Evolutionary conservation across 1,140 invertebrate species (phyloP).

Genomic region (Atta colombica): DNA sequence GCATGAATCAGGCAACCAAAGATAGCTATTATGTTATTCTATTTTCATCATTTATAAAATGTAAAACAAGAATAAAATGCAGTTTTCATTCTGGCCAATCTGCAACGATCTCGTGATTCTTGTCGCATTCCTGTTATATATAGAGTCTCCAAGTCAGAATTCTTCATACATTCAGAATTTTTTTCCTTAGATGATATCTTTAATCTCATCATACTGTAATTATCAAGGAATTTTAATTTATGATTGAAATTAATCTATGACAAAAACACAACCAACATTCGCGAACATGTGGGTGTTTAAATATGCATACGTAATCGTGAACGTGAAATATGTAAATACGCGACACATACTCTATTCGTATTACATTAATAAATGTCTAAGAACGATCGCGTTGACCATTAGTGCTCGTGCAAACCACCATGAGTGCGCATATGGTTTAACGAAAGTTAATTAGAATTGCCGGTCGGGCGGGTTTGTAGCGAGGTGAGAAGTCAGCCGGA

Average conservation of each 20-base stretch:
- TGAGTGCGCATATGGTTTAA: constrained; percentile 39
- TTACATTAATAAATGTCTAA: constrained; percentile 42
- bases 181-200: neutral
- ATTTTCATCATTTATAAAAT: too few relatives aligned
- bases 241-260: constrained; percentile 19
- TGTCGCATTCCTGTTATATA: too few relatives aligned
- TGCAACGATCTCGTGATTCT: too few relatives aligned
- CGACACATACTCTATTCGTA: neutral
- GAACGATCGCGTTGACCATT: constrained; percentile 13
- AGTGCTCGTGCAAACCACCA: constrained; percentile 2
- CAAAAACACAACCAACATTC: neutral
- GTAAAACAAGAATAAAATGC: too few relatives aligned
- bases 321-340: neutral
- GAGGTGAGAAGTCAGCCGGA: constrained; percentile 69
- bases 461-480: constrained; percentile 65
- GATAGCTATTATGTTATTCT: too few relatives aligned
- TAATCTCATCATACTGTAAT: neutral
- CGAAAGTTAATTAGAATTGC: constrained; percentile 71
- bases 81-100: too few relatives aligned
- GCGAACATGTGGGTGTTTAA: neutral
- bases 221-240: neutral
- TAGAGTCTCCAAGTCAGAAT: neutral
- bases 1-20: too few relatives aligned
- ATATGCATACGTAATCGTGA: neutral
- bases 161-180: neutral